Conservation (phyloP, 2,797 vertebrate genomes). For the Smutsia gigantea region DNA sequence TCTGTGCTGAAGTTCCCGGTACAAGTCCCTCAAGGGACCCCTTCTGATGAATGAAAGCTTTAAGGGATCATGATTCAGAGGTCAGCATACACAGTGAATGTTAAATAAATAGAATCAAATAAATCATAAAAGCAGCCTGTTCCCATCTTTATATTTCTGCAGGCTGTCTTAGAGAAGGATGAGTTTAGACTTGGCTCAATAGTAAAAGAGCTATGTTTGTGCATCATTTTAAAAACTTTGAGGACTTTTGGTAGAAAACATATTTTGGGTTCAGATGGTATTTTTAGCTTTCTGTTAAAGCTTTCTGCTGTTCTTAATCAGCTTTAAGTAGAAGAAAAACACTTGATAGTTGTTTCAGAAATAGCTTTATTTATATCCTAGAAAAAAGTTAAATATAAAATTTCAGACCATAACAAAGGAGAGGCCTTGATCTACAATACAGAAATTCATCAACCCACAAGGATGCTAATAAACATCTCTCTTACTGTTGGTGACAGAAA, state of each 20-base stretch:
- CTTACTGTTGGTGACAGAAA: neutral
- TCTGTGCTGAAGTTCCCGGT: neutral
- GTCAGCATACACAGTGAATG: neutral
- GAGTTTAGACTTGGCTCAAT: neutral
- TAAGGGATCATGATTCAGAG: neutral
- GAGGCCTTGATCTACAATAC: neutral
- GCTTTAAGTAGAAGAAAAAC: constrained; percentile 29
- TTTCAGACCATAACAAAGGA: neutral
- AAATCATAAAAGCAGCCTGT: neutral
- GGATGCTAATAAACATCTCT: neutral
- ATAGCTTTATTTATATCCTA: neutral
- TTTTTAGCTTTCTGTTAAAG: constrained; percentile 11
- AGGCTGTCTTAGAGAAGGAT: neutral
- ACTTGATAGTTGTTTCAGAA: neutral
- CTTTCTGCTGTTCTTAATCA: neutral
- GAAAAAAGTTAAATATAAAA: neutral
- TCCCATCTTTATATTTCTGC: neutral
- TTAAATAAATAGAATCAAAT: neutral
- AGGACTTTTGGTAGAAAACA: neutral
- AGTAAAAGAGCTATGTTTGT: neutral
- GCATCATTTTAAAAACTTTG: neutral
- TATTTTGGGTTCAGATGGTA: neutral
- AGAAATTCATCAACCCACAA: neutral
- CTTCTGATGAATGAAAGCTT: neutral
- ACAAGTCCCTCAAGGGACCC: neutral